A percentile compares a stretch with the other conserved stretches of the same genome.
These are phyloP conservation scores for Pyrrhosoma nymphula DNA, from an alignment of 2,888 invertebrate species.

Conservation along the genomic window DNA sequence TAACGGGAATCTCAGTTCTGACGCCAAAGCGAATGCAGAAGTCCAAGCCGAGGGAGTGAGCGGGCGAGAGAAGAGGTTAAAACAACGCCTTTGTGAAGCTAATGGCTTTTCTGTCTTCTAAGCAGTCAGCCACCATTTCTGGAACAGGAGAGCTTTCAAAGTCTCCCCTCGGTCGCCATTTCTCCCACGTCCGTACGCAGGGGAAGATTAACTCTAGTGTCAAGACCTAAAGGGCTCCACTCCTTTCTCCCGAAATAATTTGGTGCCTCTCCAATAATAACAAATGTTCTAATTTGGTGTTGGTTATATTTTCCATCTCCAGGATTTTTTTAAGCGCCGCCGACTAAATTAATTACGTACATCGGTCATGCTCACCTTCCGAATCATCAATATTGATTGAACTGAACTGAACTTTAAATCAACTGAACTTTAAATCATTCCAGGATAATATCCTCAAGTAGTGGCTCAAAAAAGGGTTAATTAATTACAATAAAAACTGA, in stretches of 20 bases:
- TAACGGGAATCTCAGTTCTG: neutral
- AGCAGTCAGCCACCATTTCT: neutral
- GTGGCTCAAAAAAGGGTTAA: too few species aligned
- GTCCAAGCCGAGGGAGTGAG: neutral
- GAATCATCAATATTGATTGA: too few species aligned
- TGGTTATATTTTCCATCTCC: neutral
- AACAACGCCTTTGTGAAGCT: neutral
- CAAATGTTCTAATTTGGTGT: neutral
- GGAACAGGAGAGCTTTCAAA: neutral
- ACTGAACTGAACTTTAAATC: too few species aligned
- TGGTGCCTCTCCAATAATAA: neutral
- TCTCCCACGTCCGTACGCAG: neutral
- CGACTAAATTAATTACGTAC: neutral
- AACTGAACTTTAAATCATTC: too few species aligned
- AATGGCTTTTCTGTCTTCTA: neutral
- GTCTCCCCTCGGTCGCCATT: neutral
- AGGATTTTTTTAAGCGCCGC: neutral
- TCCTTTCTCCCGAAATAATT: neutral
- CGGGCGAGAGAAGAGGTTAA: neutral
- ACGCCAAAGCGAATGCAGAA: neutral
- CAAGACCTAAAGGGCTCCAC: neutral
- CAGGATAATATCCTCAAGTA: too few species aligned
- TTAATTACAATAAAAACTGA: too few species aligned
- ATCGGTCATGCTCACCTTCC: neutral
- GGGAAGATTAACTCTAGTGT: neutral